phyloP scores from a whole-genome alignment of 2,888 invertebrate genomes.

The Crematogaster levior region DNA sequence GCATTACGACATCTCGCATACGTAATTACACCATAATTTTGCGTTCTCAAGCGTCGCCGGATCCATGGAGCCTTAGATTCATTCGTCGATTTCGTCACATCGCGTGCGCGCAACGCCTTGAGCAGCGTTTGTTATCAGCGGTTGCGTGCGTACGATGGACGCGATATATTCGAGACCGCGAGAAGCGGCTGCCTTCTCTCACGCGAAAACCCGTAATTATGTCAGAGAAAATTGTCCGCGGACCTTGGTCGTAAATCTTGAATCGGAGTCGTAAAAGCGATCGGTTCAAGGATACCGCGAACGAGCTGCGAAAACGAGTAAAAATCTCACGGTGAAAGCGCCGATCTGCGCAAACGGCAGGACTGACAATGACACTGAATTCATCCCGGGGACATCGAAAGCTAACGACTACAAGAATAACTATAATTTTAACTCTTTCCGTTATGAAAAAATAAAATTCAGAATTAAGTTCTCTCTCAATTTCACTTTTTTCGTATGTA shows the following conservation, averaged over 20 bases:
- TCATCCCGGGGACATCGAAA: not conserved
- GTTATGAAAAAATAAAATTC: not conserved
- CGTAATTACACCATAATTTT: conserved; percentile 5
- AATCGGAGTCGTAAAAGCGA: conserved; percentile 24
- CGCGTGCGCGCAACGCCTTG: conserved; percentile 44
- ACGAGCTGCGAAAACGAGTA: conserved; percentile 28
- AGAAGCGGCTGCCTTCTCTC: conserved; percentile 25
- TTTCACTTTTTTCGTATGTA: not conserved
- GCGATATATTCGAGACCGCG: conserved; percentile 27
- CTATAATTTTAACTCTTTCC: not conserved
- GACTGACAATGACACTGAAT: conserved; percentile 22
- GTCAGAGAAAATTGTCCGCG: conserved; percentile 46
- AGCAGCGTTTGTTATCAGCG: conserved; percentile 28
- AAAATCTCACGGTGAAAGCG: conserved; percentile 43
- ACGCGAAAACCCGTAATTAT: conserved; percentile 43
- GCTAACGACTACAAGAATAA: too few relatives aligned
- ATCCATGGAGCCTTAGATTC: not conserved
- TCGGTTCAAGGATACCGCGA: conserved; percentile 40
- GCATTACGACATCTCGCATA: not conserved
- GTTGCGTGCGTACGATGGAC: conserved; percentile 24
- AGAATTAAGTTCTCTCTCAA: not conserved
- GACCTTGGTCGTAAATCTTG: conserved; percentile 32
- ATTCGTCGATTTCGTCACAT: conserved; percentile 21
- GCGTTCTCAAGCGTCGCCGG: not conserved
- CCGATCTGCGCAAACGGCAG: conserved; percentile 46